These are phyloP conservation scores for Drosophila austrosaltans DNA, from an alignment of 2,888 invertebrate genomes.

Conservation along the genomic window DNA sequence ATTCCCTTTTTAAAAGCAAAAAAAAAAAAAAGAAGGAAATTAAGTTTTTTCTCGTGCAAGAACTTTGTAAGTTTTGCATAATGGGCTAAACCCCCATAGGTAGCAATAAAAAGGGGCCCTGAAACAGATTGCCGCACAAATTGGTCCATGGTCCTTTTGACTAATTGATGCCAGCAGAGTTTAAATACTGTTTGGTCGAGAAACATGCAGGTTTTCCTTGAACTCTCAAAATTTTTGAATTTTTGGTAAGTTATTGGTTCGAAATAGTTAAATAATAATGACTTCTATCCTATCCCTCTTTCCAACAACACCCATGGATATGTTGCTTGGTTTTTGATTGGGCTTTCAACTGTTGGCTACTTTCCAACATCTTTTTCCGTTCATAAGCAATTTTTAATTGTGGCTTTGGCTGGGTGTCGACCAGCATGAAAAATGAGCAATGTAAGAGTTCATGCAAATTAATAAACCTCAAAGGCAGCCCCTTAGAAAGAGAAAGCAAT, in stretches of 20 bases:
- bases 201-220: too few species aligned
- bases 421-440: conserved; percentile 71
- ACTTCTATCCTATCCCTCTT: background rate
- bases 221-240: too few species aligned
- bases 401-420: conserved; percentile 56
- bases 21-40: conserved; percentile 57
- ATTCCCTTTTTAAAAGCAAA: conserved; percentile 18
- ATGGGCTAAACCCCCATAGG: conserved; percentile 33
- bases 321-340: background rate
- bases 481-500: background rate
- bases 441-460: conserved; percentile 71
- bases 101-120: background rate
- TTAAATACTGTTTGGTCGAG: too few species aligned
- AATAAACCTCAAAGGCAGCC: conserved; percentile 61
- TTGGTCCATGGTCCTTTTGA: background rate
- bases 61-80: conserved; percentile 63
- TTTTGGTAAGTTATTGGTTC: too few species aligned
- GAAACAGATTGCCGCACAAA: background rate
- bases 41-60: conserved; percentile 60
- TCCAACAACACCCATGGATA: background rate
- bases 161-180: too few species aligned
- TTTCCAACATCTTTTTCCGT: conserved; percentile 59
- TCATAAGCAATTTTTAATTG: conserved; percentile 77
- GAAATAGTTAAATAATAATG: too few species aligned
- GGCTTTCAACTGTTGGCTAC: background rate